These are phyloP conservation scores for Penaeus indicus DNA, from an alignment of 1,140 invertebrate genomes.

Conservation along the genomic window DNA sequence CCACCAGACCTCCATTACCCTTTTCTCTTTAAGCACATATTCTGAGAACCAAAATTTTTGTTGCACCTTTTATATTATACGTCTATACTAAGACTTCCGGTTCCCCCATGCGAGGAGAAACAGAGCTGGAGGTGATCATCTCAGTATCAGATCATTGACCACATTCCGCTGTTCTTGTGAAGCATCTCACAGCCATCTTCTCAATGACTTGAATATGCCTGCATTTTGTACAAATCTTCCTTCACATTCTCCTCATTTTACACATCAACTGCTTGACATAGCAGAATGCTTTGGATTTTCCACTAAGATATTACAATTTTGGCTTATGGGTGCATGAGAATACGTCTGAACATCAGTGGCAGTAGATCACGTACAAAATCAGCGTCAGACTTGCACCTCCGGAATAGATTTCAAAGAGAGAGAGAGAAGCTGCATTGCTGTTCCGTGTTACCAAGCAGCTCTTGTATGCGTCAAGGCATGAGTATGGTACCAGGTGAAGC, in stretches of 20 bases:
- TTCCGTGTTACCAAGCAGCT: too few species aligned
- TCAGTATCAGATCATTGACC: constrained; percentile 10
- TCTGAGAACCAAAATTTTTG: constrained; percentile 49
- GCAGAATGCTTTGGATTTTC: constrained; percentile 63
- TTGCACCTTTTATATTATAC: constrained; percentile 45
- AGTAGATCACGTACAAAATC: constrained; percentile 29
- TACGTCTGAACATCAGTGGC: constrained; percentile 57
- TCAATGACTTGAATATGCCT: constrained; percentile 50
- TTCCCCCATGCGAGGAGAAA: constrained; percentile 20
- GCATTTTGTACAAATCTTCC: constrained; percentile 59
- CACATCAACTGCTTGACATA: constrained; percentile 60
- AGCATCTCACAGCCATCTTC: constrained; percentile 39
- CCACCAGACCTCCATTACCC: constrained; percentile 28
- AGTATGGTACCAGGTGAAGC: too few species aligned
- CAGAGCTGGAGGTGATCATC: constrained; percentile 29
- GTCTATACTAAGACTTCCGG: constrained; percentile 34
- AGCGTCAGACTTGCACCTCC: too few species aligned
- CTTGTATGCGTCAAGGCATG: too few species aligned
- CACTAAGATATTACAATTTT: constrained; percentile 62
- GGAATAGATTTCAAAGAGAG: too few species aligned
- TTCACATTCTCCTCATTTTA: constrained; percentile 58
- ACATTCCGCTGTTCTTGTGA: constrained; percentile 21
- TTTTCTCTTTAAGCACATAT: constrained; percentile 53
- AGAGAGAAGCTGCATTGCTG: too few species aligned
- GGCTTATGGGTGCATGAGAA: constrained; percentile 62